phyloP scores from a whole-genome alignment of 2,888 invertebrate species.

The Habrosyne pyritoides region DNA sequence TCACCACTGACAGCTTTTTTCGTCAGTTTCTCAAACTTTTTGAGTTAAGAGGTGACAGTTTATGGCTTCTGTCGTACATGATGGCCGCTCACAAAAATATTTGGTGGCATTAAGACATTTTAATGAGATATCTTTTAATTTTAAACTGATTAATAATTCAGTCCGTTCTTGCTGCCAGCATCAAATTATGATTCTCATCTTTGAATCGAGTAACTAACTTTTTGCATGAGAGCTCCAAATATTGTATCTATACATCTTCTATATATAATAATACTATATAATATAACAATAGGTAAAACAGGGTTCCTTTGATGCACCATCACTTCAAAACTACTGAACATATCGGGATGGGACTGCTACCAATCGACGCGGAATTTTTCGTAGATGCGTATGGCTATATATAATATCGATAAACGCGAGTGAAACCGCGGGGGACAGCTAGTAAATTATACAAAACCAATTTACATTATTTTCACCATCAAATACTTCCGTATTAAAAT shows the following conservation, averaged over 20 bases:
- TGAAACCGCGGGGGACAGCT: no score
- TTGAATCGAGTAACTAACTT: background rate
- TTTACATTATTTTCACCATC: background rate
- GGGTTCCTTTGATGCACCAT: no score
- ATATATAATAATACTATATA: no score
- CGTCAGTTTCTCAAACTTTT: conserved; percentile 18
- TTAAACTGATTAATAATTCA: background rate
- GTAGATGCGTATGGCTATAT: no score
- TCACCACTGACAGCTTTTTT: conserved; percentile 11
- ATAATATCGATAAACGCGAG: no score
- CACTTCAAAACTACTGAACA: no score
- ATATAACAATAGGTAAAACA: no score
- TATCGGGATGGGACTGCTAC: no score
- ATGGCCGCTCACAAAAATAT: background rate
- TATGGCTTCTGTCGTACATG: conserved; percentile 47
- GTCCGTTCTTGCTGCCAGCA: background rate
- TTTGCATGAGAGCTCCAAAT: no score
- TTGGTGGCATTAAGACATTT: conserved; percentile 1
- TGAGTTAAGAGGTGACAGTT: conserved; percentile 42
- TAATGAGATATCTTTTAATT: conserved; percentile 4
- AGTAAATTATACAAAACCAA: background rate
- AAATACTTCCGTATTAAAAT: conserved; percentile 22
- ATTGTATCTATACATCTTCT: no score
- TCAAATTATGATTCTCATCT: background rate
- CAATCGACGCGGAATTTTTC: no score